phyloP scores from a whole-genome alignment of 2,888 invertebrate genomes.

The Thalpophila matura region DNA sequence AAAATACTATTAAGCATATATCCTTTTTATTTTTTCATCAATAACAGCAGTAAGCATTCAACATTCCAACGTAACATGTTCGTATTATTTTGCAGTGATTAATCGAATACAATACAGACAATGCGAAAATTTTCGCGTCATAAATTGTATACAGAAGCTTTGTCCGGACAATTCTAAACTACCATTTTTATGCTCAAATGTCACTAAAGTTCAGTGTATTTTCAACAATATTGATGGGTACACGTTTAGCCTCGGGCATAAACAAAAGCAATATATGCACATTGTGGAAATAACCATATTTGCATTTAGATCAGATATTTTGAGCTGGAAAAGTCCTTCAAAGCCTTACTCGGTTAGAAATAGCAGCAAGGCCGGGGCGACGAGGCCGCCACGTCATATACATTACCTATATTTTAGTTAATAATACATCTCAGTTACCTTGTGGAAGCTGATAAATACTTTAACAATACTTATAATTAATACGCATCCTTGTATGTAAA shows the following conservation, averaged over 20 bases:
- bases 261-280: constrained; percentile 61
- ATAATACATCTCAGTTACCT: constrained; percentile 63
- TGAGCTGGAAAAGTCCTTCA: constrained; percentile 78
- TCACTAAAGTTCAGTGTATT: constrained; percentile 35
- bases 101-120: constrained; percentile 3
- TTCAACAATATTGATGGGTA: constrained; percentile 39
- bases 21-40: constrained; percentile 3
- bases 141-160: constrained; percentile 48
- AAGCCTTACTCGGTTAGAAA: constrained; percentile 75
- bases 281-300: constrained; percentile 75
- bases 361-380: constrained; percentile 80
- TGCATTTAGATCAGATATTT: constrained; percentile 82
- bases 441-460: constrained; percentile 41
- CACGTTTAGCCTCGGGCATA: constrained; percentile 37
- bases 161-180: constrained; percentile 44
- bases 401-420: constrained; percentile 59
- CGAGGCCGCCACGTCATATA: constrained; percentile 69
- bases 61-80: background rate
- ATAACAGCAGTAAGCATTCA: background rate
- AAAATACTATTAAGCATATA: background rate
- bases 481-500: constrained; percentile 41
- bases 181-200: constrained; percentile 44
- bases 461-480: constrained; percentile 43
- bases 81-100: background rate
- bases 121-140: constrained; percentile 31